Evolutionary conservation across 2,888 invertebrate species (phyloP).

Genomic region (Cordylochernes scorpioides): DNA sequence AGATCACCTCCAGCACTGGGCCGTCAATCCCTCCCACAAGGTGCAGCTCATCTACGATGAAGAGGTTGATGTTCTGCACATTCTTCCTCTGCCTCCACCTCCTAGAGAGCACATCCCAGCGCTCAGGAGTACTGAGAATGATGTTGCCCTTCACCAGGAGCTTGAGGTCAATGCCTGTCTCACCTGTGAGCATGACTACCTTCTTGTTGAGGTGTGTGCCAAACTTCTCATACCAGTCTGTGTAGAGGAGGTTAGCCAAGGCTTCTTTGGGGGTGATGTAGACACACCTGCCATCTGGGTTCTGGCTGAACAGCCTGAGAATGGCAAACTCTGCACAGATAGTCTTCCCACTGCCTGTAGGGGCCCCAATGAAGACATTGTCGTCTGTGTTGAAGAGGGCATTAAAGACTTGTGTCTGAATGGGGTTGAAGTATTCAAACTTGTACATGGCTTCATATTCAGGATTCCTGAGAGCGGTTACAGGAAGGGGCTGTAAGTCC

Average conservation of each 20-base stretch:
- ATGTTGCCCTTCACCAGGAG: conserved; percentile 52
- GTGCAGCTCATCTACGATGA: conserved; percentile 88
- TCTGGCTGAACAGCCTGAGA: conserved; percentile 48
- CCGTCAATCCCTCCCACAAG: conserved; percentile 29
- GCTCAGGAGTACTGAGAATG: conserved; percentile 87
- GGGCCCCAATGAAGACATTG: conserved; percentile 83
- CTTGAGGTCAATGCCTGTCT: conserved; percentile 89
- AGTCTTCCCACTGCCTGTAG: conserved; percentile 63
- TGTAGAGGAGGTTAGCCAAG: conserved; percentile 57
- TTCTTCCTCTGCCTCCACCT: conserved; percentile 97
- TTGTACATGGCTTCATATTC: conserved; percentile 59
- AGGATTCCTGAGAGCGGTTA: conserved; percentile 49
- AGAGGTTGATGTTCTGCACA: conserved; percentile 81
- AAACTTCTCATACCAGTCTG: conserved; percentile 82
- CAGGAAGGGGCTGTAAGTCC: conserved; percentile 80
- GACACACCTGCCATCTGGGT: conserved; percentile 43
- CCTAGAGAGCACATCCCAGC: conserved; percentile 92
- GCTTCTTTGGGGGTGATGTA: conserved; percentile 75
- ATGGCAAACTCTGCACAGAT: conserved; percentile 89
- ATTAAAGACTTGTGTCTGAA: conserved; percentile 96
- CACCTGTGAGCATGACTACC: conserved; percentile 68
- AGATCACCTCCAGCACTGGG: conserved; percentile 72
- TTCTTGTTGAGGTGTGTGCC: conserved; percentile 39
- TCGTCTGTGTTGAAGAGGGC: conserved; percentile 94
- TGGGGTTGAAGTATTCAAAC: conserved; percentile 86